Evolutionary conservation across 2,797 vertebrate genomes (phyloP), one percentile per base, ranked within the genome.

Genomic region (Sebastes steindachneri): DNA sequence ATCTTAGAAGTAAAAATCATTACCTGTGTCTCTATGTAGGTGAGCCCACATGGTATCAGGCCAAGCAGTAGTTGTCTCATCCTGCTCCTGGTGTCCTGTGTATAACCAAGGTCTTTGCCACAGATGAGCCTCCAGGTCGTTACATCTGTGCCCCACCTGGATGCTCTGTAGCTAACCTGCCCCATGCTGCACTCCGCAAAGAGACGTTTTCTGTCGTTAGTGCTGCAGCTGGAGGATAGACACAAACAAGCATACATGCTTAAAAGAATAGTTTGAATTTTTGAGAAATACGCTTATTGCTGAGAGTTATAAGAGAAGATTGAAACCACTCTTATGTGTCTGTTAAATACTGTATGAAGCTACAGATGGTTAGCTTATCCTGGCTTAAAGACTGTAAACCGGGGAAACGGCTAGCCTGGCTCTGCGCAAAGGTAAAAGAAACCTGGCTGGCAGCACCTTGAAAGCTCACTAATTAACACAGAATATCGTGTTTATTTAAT

Each of bases 171-270:
- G 60, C 65, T 23, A 57, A 60, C 66, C 62, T 31, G 63, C 28
- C 66, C 9, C 23, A 11, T 15, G 37, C 67, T 19, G 63, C 73
- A 8, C 37, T 23, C 69, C 59, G 77, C 54, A 73, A 70, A 48
- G 78, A 69, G 45, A 5, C 14, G 23, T 23, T 51, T 53, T 80
- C 54, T 17, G 57, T 81, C n/a, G 45, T 48, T 77, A 79, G 53
- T 83, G 68, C 76, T 88, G 86, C 75, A 91, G 81, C 91, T 90
- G 55, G 37, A 82, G 64, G 60, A 78, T 4, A 68, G 33, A 83
- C 67, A 80, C n/a, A 73, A 7, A 80, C 25, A 55, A 51, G 21
- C n/a, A 59, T 29, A 67, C 26, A 76, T 45, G 35, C 77, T 75
- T 48, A 35, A 25, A 68, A 25, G 3, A 57, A 29, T 35, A 21